These are phyloP conservation scores for Aplocera efformata DNA, from an alignment of 2,888 invertebrate species.

Conservation along the genomic window DNA sequence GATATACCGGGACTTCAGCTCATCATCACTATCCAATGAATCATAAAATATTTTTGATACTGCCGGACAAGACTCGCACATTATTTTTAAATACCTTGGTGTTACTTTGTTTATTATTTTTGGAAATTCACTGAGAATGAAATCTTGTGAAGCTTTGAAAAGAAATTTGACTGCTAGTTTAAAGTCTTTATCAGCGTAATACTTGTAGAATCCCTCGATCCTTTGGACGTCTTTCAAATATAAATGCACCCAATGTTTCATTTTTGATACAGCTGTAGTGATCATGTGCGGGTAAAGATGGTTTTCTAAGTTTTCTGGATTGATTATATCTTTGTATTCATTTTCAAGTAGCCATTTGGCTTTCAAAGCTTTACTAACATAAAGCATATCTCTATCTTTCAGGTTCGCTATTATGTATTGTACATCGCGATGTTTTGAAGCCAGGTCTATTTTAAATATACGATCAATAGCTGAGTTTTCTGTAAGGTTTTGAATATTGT, in stretches of 20 bases:
- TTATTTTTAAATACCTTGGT: constrained; percentile 28
- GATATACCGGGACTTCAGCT: constrained; percentile 14
- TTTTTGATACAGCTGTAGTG: constrained; percentile 40
- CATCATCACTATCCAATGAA: constrained; percentile 12
- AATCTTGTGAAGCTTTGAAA: constrained; percentile 16
- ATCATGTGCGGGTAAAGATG: constrained; percentile 53
- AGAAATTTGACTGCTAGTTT: constrained; percentile 29
- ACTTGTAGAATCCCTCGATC: constrained; percentile 28
- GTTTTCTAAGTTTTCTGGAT: constrained; percentile 50
- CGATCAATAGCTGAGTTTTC: constrained; percentile 25
- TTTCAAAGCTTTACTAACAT: constrained; percentile 55
- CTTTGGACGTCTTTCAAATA: constrained; percentile 20
- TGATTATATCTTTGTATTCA: constrained; percentile 41
- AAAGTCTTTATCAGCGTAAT: constrained; percentile 23
- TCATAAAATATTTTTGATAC: constrained; percentile 26
- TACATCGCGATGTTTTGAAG: constrained; percentile 43
- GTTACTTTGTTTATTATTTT: constrained; percentile 25
- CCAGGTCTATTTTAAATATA: constrained; percentile 39
- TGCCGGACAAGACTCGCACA: constrained; percentile 26
- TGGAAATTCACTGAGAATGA: constrained; percentile 17
- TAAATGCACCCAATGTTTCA: constrained; percentile 49
- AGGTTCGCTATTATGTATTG: constrained; percentile 49
- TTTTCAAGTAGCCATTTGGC: constrained; percentile 48
- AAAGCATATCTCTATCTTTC: constrained; percentile 56
- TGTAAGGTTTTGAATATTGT: constrained; percentile 8